Evolutionary conservation across 2,797 vertebrate genomes (phyloP).

Genomic region (Lycodopsis pacificus): DNA sequence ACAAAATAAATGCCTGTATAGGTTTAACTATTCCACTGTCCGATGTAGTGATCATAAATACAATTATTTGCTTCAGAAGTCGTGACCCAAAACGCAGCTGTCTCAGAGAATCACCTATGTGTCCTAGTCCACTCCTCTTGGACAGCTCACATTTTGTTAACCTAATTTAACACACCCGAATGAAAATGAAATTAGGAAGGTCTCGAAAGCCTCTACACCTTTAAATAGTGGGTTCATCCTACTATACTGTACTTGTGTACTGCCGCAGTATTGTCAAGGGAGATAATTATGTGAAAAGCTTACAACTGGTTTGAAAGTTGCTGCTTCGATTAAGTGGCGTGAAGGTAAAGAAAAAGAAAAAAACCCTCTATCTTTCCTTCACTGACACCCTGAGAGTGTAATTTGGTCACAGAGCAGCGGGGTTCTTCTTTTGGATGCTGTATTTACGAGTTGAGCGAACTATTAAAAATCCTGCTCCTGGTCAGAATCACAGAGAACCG

Average conservation of each 20-base stretch:
- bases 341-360: not conserved
- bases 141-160: not conserved
- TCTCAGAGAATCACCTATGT: not conserved
- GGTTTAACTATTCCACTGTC: not conserved
- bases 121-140: not conserved
- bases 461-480: conserved; percentile 4
- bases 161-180: not conserved
- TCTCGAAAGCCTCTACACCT: not conserved
- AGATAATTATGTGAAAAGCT: too few relatives aligned
- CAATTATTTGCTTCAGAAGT: not conserved
- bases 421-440: conserved; percentile 19
- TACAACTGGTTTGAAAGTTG: too few relatives aligned
- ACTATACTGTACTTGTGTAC: not conserved
- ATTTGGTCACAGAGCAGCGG: conserved; percentile 4
- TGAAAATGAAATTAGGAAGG: not conserved
- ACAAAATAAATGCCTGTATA: too few relatives aligned
- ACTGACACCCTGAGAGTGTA: not conserved
- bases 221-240: not conserved
- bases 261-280: not conserved
- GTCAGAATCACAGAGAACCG: not conserved
- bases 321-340: too few relatives aligned
- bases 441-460: conserved; percentile 11
- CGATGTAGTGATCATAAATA: not conserved
- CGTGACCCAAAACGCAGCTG: not conserved
- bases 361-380: not conserved